These are phyloP conservation scores for Lepidurus apus DNA, from an alignment of 1,140 invertebrate genomes.

Conservation along the genomic window DNA sequence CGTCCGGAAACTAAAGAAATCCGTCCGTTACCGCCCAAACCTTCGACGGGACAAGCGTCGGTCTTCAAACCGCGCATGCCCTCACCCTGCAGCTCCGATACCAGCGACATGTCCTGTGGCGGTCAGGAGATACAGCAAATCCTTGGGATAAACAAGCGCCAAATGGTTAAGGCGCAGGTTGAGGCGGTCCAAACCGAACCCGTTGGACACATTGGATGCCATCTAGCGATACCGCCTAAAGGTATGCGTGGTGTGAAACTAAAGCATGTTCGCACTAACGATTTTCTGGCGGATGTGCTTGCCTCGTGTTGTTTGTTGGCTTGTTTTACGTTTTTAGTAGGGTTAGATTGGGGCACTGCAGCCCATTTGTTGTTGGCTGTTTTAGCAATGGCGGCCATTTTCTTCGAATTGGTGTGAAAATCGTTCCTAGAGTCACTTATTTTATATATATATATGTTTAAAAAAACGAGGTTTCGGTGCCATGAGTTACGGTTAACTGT, in stretches of 20 bases:
- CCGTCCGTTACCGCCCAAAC: slow-evolving; percentile 24
- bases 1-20: background rate
- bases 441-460: background rate
- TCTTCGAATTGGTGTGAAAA: slow-evolving; percentile 44
- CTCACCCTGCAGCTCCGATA: slow-evolving; percentile 33
- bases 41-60: background rate
- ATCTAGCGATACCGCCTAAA: background rate
- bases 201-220: background rate
- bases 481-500: too few species aligned
- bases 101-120: slow-evolving; percentile 29
- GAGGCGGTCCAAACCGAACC: slow-evolving; percentile 16
- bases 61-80: slow-evolving; percentile 32
- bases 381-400: slow-evolving; percentile 60
- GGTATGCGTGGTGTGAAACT: background rate
- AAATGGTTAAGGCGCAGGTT: background rate
- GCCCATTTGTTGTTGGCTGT: slow-evolving; percentile 52
- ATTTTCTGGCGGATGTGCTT: slow-evolving; percentile 29
- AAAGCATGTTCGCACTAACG: background rate
- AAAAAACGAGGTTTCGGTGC: too few species aligned
- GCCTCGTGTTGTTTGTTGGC: slow-evolving; percentile 58
- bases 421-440: background rate
- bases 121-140: slow-evolving; percentile 31
- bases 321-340: slow-evolving; percentile 56
- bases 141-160: slow-evolving; percentile 11
- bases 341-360: slow-evolving; percentile 59